A percentile compares a stretch with the other conserved stretches of the same genome.
Evolutionary conservation across 2,113 vertebrate species (phyloP).

Genomic region (Ceratotherium simum): DNA sequence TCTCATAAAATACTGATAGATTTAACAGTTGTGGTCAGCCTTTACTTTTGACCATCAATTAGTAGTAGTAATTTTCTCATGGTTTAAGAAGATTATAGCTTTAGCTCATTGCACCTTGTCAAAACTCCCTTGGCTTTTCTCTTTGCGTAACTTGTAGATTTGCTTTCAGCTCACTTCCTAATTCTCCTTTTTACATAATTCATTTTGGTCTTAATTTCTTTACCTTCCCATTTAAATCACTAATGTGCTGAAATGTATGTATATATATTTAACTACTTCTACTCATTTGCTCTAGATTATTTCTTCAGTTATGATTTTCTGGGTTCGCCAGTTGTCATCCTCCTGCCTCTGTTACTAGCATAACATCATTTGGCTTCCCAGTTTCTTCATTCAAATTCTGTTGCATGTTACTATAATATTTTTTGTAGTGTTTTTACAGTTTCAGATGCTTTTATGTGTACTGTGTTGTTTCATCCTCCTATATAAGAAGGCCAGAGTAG

Average conservation of each 20-base stretch:
- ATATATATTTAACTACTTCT: conserved; percentile 49
- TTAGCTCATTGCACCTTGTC: conserved; percentile 21
- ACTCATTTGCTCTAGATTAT: conserved; percentile 13
- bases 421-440: conserved; percentile 44
- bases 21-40: conserved; percentile 13
- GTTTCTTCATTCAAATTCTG: conserved; percentile 56
- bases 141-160: conserved; percentile 51
- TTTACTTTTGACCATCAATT: conserved; percentile 63
- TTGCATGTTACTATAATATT: conserved; percentile 28
- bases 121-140: conserved; percentile 44
- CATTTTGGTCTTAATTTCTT: conserved; percentile 46
- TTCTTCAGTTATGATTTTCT: conserved; percentile 23
- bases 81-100: conserved; percentile 20
- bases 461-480: not conserved
- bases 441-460: conserved; percentile 4
- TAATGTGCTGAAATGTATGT: not conserved
- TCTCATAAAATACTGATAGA: conserved; percentile 44
- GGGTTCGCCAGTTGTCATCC: not conserved
- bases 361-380: not conserved
- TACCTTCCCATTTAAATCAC: conserved; percentile 6
- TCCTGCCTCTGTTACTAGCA: not conserved
- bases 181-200: conserved; percentile 43
- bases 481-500: not conserved
- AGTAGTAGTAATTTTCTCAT: conserved; percentile 45
- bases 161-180: conserved; percentile 51